Evolutionary conservation across 2,888 invertebrate species (phyloP).

Genomic region (Capitulum mitella): DNA sequence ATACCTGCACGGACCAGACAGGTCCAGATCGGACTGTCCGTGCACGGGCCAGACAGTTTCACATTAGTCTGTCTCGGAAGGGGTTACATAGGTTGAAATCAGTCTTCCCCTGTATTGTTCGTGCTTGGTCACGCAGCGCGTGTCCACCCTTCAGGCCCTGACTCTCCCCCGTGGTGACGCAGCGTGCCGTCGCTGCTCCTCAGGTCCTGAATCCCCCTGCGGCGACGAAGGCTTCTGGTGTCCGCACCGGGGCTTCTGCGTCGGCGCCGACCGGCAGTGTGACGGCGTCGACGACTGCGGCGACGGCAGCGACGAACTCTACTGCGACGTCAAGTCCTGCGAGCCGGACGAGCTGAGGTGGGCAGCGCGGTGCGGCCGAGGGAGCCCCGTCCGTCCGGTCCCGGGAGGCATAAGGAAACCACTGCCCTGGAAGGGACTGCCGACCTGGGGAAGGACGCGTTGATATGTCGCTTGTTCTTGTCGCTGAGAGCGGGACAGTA

Average conservation of each 20-base stretch:
- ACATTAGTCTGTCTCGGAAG: no score
- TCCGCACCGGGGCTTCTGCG: neutral
- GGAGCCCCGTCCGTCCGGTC: neutral
- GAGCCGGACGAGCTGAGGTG: neutral
- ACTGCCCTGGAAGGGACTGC: neutral
- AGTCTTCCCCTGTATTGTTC: no score
- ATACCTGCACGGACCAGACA: no score
- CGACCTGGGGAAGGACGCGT: neutral
- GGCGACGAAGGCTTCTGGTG: neutral
- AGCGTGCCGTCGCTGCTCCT: no score
- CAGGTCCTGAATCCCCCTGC: neutral
- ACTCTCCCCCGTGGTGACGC: no score
- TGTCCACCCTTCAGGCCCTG: no score
- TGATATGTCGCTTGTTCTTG: no score
- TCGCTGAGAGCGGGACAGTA: no score
- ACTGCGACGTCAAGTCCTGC: neutral
- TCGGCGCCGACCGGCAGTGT: slow-evolving; percentile 26
- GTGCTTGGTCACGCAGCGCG: no score
- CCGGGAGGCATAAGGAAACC: neutral
- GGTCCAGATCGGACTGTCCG: no score
- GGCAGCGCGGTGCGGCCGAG: neutral
- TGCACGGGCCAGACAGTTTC: no score
- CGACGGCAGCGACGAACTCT: slow-evolving; percentile 63
- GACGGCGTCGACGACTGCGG: slow-evolving; percentile 61
- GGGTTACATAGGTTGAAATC: no score